A percentile compares a stretch with the other conserved stretches of the same genome.
Evolutionary conservation across 2,888 invertebrate species (phyloP).

Genomic region (Trachelus tabidus): DNA sequence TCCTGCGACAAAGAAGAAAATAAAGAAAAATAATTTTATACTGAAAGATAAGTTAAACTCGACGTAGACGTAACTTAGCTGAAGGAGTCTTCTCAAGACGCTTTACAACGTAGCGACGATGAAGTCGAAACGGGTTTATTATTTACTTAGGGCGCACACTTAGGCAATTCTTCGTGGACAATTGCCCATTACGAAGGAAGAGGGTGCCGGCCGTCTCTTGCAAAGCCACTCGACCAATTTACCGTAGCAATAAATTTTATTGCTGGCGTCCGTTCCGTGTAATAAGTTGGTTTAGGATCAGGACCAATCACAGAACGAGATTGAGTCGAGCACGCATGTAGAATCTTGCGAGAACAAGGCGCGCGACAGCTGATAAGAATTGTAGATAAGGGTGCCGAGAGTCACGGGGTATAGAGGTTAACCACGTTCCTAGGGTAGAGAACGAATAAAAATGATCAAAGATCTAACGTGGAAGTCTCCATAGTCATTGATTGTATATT

Average conservation of each 20-base stretch:
- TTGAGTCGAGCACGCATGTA: not conserved
- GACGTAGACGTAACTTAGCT: not conserved
- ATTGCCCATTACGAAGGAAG: conserved; percentile 16
- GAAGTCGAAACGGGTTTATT: conserved; percentile 12
- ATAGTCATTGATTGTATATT: not conserved
- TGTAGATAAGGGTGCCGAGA: not conserved
- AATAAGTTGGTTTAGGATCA: not conserved
- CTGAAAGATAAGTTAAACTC: not conserved
- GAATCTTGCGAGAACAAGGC: not conserved
- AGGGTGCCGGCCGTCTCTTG: not conserved
- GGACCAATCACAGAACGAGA: conserved; percentile 7
- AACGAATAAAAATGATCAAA: not conserved
- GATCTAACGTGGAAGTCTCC: not conserved
- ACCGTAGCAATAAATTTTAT: conserved; percentile 35
- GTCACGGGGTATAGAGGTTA: not conserved
- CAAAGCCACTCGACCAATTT: conserved; percentile 17
- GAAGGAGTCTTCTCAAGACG: not conserved
- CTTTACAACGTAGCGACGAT: not conserved
- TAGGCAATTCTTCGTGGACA: not conserved
- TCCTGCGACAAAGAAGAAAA: not conserved
- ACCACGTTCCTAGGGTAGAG: not conserved
- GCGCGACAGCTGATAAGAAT: not conserved
- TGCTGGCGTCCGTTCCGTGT: conserved; percentile 41
- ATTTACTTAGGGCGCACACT: conserved; percentile 9
- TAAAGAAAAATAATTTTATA: not conserved